Evolutionary conservation across 2,888 invertebrate genomes (phyloP).

Genomic region (Autographa gamma): DNA sequence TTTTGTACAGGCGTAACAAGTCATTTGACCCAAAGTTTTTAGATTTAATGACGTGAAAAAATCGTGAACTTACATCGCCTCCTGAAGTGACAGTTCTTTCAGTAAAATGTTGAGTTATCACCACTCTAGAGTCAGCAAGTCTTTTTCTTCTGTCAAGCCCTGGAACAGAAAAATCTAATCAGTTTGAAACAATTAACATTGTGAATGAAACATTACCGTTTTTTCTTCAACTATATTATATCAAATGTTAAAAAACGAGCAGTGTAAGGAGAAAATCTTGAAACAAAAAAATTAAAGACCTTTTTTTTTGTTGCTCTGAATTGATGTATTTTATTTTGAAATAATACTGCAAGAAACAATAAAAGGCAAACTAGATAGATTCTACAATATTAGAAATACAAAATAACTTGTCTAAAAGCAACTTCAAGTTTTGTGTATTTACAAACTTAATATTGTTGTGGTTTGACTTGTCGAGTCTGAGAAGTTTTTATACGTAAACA

Average conservation of each 20-base stretch:
- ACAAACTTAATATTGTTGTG: slow-evolving; percentile 1
- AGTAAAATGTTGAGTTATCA: slow-evolving; percentile 84
- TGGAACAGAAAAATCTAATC: slow-evolving; percentile 56
- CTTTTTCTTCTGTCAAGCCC: slow-evolving; percentile 79
- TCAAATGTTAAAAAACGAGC: no score
- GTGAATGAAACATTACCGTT: no score
- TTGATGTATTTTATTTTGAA: no score
- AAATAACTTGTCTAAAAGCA: background rate
- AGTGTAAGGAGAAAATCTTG: no score
- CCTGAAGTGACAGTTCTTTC: slow-evolving; percentile 88
- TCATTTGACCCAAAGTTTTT: background rate
- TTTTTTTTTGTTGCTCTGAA: no score
- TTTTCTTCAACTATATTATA: no score
- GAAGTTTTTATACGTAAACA: background rate
- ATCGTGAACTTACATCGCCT: slow-evolving; percentile 86
- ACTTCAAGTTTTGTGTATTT: background rate
- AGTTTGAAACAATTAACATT: no score
- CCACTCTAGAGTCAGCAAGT: slow-evolving; percentile 70
- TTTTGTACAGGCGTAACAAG: no score
- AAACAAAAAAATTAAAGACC: no score
- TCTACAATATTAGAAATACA: background rate
- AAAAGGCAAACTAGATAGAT: background rate
- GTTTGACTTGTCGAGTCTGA: background rate
- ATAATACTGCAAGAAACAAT: background rate
- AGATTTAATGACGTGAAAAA: no score